Evolutionary conservation across 2,113 vertebrate genomes (phyloP).

Genomic region (Nycticryphes semicollaris): DNA sequence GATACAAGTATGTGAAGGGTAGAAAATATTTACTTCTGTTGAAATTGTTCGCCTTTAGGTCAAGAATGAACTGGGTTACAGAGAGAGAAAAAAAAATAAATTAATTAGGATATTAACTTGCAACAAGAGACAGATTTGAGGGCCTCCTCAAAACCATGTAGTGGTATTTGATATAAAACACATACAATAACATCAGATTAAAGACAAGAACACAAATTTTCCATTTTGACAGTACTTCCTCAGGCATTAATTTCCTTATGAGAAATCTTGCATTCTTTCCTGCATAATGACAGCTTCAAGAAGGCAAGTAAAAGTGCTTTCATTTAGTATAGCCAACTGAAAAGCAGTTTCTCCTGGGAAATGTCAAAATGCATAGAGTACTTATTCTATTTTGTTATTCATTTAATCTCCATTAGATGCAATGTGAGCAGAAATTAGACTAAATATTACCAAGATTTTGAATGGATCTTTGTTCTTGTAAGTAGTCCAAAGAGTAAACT

Average conservation of each 20-base stretch:
- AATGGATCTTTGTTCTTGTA: neutral
- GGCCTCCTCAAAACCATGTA: neutral
- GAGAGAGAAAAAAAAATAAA: neutral
- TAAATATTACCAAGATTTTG: neutral
- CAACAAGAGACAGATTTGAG: neutral
- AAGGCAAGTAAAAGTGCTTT: neutral
- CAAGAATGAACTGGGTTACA: neutral
- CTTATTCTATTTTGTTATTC: neutral
- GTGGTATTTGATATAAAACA: neutral
- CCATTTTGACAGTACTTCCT: neutral
- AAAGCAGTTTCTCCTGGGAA: neutral
- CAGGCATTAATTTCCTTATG: neutral
- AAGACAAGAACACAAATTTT: neutral
- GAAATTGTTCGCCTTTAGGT: neutral
- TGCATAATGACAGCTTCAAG: neutral
- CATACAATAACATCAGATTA: neutral
- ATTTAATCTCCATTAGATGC: neutral
- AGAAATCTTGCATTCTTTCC: neutral
- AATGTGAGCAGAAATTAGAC: neutral
- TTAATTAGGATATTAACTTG: neutral
- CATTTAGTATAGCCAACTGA: neutral
- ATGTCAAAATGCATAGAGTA: neutral
- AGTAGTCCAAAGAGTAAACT: neutral
- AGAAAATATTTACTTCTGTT: neutral
- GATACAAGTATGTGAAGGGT: neutral